Base-by-base conservation (phyloP, 2,113 vertebrate species). In the Pipra filicauda region DNA sequence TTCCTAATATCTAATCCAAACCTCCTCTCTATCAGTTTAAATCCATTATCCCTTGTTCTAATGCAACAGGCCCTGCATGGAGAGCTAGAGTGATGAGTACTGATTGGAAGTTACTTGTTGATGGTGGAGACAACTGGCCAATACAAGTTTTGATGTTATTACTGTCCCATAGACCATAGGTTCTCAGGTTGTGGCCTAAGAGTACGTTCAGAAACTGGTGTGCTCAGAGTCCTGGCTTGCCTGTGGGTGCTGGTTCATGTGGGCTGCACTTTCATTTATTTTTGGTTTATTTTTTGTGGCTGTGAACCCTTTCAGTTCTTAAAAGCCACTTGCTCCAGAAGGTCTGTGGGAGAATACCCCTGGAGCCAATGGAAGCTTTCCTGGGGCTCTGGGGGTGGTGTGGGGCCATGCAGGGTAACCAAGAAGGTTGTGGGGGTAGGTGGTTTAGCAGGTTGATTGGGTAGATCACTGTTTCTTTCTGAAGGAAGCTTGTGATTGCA, bases 161-260 rank as follows among this genome's bases (percentile, higher is more conserved):
- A 3, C 22, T 51, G n/a, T 62, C 0, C 3, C 0, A 0, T 3
- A 30, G 55, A 46, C 21, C 24, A 8, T 11, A n/a, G 22, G 5
- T 19, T 37, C 55, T 67, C 39, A 15, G 5, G 20, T 0, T 76
- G 48, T 62, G 37, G 11, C 10, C 2, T 12, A 21, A n/a, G 33
- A 33, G n/a, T 4, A 3, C 0, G 0, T 30, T 58, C 49, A 78
- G 33, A 26, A 44, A 8, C 37, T 46, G 41, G 4, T 61, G 46
- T 33, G 21, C 27, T 62, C 55, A 4, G n/a, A 15, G n/a, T 58
- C 20, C 39, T 27, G 27, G 31, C 16, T 61, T 55, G 43, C 0
- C 2, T 33, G 18, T 20, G 12, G 35, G 11, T 12, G 3, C 55
- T 83, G 48, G 28, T 22, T 74, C 31, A 33, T 52, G 37, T 16